phyloP scores from a whole-genome alignment of 2,797 vertebrate species.

The Malurus leucopterus region DNA sequence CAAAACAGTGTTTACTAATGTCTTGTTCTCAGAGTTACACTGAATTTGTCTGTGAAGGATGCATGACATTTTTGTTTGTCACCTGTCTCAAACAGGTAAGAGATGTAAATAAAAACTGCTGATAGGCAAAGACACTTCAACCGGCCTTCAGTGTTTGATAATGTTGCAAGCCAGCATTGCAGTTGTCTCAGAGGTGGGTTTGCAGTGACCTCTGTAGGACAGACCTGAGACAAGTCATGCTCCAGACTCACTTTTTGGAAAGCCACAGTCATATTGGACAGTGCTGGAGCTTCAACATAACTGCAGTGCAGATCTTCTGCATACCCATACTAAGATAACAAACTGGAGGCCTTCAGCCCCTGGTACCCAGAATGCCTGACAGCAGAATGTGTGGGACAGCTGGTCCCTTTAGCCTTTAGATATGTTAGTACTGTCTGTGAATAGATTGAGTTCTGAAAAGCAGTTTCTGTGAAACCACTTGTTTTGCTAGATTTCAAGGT shows the following conservation, averaged over 20 bases:
- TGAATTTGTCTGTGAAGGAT: background rate
- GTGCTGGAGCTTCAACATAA: background rate
- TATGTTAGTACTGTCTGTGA: background rate
- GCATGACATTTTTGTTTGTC: background rate
- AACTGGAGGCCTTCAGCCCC: background rate
- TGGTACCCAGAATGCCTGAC: rapidly evolving
- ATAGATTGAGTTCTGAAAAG: background rate
- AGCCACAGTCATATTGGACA: background rate
- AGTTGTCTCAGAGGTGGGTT: background rate
- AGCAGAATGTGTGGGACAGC: background rate
- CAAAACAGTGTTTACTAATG: background rate
- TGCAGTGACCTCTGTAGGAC: conserved; percentile 62
- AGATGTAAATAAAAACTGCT: background rate
- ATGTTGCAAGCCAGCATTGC: background rate
- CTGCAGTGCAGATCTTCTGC: background rate
- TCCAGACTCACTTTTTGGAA: background rate
- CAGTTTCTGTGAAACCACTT: background rate
- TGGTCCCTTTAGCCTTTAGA: background rate
- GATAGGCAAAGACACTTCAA: background rate
- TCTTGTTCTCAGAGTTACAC: background rate
- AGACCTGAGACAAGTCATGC: background rate
- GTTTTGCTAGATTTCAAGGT: background rate
- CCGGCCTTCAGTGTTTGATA: background rate
- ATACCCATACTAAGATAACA: background rate
- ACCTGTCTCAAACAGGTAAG: background rate